Base-by-base conservation (phyloP, 2,797 vertebrate species). In the Trachops cirrhosus region DNA sequence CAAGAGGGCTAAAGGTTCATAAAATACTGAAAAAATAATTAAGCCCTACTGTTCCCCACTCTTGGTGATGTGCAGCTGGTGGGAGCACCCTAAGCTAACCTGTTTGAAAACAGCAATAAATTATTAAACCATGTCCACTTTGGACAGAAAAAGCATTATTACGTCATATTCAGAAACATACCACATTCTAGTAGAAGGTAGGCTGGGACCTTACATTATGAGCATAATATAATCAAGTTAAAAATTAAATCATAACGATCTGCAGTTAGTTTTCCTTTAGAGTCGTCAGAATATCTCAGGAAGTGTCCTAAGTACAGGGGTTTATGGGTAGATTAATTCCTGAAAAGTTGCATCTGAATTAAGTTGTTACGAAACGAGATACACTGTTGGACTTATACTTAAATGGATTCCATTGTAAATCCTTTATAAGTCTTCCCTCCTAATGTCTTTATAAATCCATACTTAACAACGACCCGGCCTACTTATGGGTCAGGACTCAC, bases 61-160 rank as follows among this genome's bases (percentile, higher is more conserved):
- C 34, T 34, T 77, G 59, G 26, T 54, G 48, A 50, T 82, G 22
- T 62, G 39, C 6, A 89, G 44, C 73, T 86, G 87, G 3, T 91
- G 64, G 24, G 32, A 79, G 83, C 0, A 88, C 5, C 15, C 21
- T 90, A 92, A 79, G 44, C 39, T 80, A 74, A 91, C 29, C 64
- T 92, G 87, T 78, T 89, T 89, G 91, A 94, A 93, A 96, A 94
- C 1, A 80, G n/a, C 4, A 85, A 48, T 32, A 26, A 91, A 57
- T 95, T 82, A 83, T 71, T 93, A 71, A 68, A 54, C 52, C 21
- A 34, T 39, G 59, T 67, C 39, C 80, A 59, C 93, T 85, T 39
- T 62, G 67, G 34, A 86, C 24, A 67, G 71, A 80, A 94, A 88
- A 88, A 86, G 18, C 8, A 50, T n/a, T 24, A 50, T n/a, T 24